Base-by-base conservation (phyloP, 2,113 vertebrate genomes). In the Microcebus murinus region DNA sequence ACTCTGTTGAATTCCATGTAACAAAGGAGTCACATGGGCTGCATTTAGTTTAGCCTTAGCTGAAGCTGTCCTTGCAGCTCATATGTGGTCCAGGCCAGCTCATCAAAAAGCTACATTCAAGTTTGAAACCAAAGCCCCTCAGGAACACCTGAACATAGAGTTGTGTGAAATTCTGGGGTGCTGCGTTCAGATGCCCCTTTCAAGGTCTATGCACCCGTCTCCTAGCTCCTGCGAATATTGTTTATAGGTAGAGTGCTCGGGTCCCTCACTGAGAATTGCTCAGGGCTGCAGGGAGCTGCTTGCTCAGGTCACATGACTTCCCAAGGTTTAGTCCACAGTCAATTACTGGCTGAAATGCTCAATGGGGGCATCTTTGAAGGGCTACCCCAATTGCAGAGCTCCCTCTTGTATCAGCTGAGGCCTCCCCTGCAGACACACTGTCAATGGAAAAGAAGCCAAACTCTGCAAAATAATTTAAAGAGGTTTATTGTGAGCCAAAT, bases 241-340 rank as follows among this genome's bases (percentile, higher is more conserved):
- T 23, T 61, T 5, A 36, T 3, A 27, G 57, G 8, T 13, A 0
- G 13, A 31, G 12, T 25, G 20, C 18, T 76, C 52, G 0, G 70
- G 73, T 39, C 50, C 3, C 10, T 79, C 52, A 12, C 18, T 61
- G 68, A 83, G 83, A 52, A 17, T 2, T 45, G 39, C 31, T 29
- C 10, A 20, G 5, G 10, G 55, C 17, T 31, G 34, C 13, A 61
- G 50, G 50, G 39, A 27, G 48, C 13, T 42, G 36, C 27, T 76
- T 34, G 23, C 20, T 21, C 17, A 73, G 65, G 15, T 39, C 34
- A 20, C 45, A 31, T 0, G 17, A 1, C 65, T 11, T 55, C n/a
- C 15, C 29, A 21, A 27, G 20, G 59, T 20, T 57, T 14, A 76
- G 50, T 18, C 34, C 74, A 67, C 23, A 31, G 21, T 57, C 67